A percentile compares a stretch with the other conserved stretches of the same genome.
phyloP scores from a whole-genome alignment of 2,113 vertebrate genomes.

The Antechinus stuartii region DNA sequence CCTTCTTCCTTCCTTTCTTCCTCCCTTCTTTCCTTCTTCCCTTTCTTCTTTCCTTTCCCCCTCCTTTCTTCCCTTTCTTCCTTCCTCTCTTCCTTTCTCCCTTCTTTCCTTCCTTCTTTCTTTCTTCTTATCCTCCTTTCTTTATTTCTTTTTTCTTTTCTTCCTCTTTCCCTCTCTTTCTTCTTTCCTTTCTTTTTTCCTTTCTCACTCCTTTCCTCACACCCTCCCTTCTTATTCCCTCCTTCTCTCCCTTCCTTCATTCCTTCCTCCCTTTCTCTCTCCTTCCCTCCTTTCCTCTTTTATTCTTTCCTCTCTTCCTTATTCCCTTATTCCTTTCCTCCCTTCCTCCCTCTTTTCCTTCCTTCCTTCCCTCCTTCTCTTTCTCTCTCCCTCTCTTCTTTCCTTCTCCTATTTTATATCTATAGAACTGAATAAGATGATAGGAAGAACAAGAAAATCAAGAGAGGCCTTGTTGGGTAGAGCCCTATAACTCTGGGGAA shows the following conservation, averaged over 20 bases:
- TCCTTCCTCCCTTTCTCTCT: neutral
- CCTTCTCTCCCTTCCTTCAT: accelerated
- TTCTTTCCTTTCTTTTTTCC: neutral
- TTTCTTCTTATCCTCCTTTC: too few species aligned
- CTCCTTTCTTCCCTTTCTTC: accelerated
- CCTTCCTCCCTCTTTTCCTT: neutral
- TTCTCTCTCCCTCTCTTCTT: neutral
- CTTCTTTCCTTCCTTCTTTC: too few species aligned
- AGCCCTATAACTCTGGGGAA: neutral
- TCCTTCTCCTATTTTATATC: neutral
- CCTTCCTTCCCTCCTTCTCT: neutral
- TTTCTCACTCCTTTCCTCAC: too few species aligned
- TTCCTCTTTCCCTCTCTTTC: too few species aligned
- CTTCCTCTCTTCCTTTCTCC: too few species aligned
- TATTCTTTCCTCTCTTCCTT: neutral
- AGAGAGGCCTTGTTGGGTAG: neutral
- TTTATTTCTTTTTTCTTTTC: too few species aligned
- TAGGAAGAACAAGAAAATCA: neutral
- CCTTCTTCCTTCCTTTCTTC: too few species aligned
- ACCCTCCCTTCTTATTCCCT: too few species aligned
- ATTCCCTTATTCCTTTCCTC: neutral
- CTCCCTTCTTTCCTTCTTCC: accelerated
- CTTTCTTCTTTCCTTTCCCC: accelerated
- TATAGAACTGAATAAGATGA: neutral
- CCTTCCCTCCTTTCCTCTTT: neutral